Evolutionary conservation across 1,140 invertebrate species (phyloP), one percentile per base, ranked within the genome.

Genomic region (Helicoverpa armigera): DNA sequence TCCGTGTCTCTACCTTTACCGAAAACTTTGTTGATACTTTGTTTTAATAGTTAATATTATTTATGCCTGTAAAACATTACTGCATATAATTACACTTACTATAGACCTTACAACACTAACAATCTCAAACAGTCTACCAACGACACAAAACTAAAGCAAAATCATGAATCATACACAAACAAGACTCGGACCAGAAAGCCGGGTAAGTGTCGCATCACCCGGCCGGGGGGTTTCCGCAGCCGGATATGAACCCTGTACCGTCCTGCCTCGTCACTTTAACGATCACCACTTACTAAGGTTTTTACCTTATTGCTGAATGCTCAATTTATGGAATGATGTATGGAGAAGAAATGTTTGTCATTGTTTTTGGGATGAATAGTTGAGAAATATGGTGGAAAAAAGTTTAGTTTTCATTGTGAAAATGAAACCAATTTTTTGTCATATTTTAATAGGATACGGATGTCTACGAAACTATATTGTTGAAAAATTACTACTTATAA

Each of bases 161-260:
- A 75, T 69, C 70, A 79, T 79, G 81, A 75, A 82, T 82, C 76
- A 82, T 75, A 18, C 54, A 53, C 53, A 60, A 79, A 82, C 67
- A 73, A 78, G 74, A 29, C 14, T 58, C 23, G n/a, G 50, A 75
- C 65, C 51, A 65, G 70, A 54, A 69, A 54, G 18, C 69, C 43
- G 67, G 80, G 53, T 76, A 56, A 79, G 79, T 83, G 84, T 85
- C 79, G 76, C 82, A 83, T 83, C 79, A 81, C 67, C 72, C 75
- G 72, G 58, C 72, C 3, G 2, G 18, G 11, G 61, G n/a, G 58
- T 53, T 79, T 83, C 79, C 75, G 82, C 18, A 13, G 50, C 50
- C 82, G 79, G 82, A 81, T 80, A 83, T 81, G 69, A 83, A 78
- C 73, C 50, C 67, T 83, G 82, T 81, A 83, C 81, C 82, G 77